These are phyloP conservation scores for Brotula barbata DNA, from an alignment of 2,797 vertebrate genomes.

Conservation along the genomic window DNA sequence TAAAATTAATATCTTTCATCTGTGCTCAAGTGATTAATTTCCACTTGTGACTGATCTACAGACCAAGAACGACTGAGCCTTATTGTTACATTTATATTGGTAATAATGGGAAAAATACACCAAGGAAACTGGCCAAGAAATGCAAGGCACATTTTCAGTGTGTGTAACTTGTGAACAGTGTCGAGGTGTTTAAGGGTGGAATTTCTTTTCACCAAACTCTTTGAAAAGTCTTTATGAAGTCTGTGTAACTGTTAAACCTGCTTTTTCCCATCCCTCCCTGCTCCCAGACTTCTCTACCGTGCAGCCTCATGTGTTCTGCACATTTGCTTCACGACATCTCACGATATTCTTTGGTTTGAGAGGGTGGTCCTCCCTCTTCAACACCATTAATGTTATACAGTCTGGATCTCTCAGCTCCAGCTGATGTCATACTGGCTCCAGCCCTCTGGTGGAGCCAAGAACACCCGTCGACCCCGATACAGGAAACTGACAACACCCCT, in stretches of 20 bases:
- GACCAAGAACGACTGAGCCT: too few species aligned
- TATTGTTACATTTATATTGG: too few species aligned
- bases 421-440: constrained; percentile 89
- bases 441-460: constrained; percentile 85
- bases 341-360: constrained; percentile 79
- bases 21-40: too few species aligned
- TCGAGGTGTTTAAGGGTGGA: constrained; percentile 23
- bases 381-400: constrained; percentile 19
- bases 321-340: constrained; percentile 28
- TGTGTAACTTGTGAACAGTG: constrained; percentile 1
- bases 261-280: constrained; percentile 4
- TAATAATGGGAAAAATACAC: too few species aligned
- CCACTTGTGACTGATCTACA: too few species aligned
- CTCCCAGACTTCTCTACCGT: constrained; percentile 18
- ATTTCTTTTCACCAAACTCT: constrained; percentile 3
- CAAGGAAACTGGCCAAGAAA: constrained; percentile 15
- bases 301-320: constrained; percentile 17
- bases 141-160: constrained; percentile 62
- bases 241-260: constrained; percentile 12
- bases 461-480: constrained; percentile 87
- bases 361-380: constrained; percentile 56
- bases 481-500: constrained; percentile 89
- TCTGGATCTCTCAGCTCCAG: constrained; percentile 85
- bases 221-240: too few species aligned
- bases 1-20: too few species aligned